Evolutionary conservation across 1,140 invertebrate genomes (phyloP).

Genomic region (Tetranychus urticae): DNA sequence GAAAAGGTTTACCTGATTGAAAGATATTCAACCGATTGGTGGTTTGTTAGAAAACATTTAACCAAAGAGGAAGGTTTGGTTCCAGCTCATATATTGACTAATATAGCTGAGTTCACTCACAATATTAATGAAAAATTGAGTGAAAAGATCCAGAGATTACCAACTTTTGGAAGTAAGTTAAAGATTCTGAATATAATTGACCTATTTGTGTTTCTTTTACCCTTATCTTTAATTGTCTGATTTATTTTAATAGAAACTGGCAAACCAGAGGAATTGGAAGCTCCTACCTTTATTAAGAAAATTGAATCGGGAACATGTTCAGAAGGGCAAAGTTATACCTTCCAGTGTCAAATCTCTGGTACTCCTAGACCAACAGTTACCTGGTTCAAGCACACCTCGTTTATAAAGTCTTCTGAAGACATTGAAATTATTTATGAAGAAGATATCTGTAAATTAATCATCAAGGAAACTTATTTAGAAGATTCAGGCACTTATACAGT

Average conservation of each 20-base stretch:
- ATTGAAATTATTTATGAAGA: slow-evolving; percentile 72
- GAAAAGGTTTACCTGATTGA: slow-evolving; percentile 62
- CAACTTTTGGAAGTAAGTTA: slow-evolving; percentile 63
- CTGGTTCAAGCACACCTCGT: slow-evolving; percentile 77
- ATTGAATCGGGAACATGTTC: slow-evolving; percentile 25
- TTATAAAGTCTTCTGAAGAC: slow-evolving; percentile 40
- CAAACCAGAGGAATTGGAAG: slow-evolving; percentile 43
- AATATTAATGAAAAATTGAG: slow-evolving; percentile 65
- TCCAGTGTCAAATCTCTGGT: slow-evolving; percentile 63
- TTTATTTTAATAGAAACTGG: slow-evolving; percentile 37
- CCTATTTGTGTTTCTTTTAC: neutral
- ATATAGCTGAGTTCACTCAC: slow-evolving; percentile 47
- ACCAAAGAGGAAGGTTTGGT: slow-evolving; percentile 78
- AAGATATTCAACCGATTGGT: slow-evolving; percentile 46
- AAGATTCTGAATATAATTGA: neutral
- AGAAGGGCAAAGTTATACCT: slow-evolving; percentile 65
- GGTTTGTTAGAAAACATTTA: slow-evolving; percentile 67
- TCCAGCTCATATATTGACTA: slow-evolving; percentile 60
- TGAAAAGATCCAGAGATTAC: slow-evolving; percentile 70
- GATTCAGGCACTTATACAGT: slow-evolving; percentile 90
- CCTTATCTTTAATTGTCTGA: neutral
- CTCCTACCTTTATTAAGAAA: slow-evolving; percentile 62
- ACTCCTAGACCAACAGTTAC: slow-evolving; percentile 68
- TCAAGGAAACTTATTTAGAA: slow-evolving; percentile 85
- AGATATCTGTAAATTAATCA: slow-evolving; percentile 71